A percentile compares a stretch with the other conserved stretches of the same genome.
These are phyloP conservation scores for Drosophila kohkoa DNA, from an alignment of 1,140 invertebrate genomes.

Conservation along the genomic window DNA sequence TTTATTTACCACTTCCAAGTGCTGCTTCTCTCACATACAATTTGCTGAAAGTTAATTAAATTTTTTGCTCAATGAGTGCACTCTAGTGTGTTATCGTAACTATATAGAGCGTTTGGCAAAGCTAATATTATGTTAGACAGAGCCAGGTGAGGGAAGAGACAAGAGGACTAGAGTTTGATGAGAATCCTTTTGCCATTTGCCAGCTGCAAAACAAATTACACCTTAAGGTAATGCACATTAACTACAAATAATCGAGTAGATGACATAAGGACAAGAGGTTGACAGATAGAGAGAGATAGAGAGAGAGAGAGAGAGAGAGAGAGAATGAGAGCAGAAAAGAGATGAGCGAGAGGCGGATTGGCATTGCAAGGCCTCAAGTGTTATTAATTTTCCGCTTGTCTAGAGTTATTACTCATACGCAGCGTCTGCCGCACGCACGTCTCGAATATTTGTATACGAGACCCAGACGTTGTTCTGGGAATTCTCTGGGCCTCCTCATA, in stretches of 20 bases:
- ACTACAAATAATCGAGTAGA: constrained; percentile 43
- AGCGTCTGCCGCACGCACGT: constrained; percentile 31
- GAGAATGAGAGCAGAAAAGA: background rate
- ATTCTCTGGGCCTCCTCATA: constrained; percentile 16
- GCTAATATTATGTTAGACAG: constrained; percentile 54
- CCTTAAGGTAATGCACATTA: constrained; percentile 55
- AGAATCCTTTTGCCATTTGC: constrained; percentile 22
- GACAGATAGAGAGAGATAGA: background rate
- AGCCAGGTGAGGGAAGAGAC: background rate
- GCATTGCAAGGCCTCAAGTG: constrained; percentile 66
- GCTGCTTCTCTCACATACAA: constrained; percentile 13
- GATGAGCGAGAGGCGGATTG: constrained; percentile 22
- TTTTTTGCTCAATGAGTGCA: constrained; percentile 59
- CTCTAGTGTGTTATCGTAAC: constrained; percentile 29
- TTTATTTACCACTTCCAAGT: constrained; percentile 28
- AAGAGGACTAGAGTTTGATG: background rate
- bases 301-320: background rate
- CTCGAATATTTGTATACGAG: constrained; percentile 29
- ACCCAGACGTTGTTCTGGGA: constrained; percentile 19
- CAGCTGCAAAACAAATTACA: constrained; percentile 64
- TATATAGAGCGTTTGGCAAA: constrained; percentile 29
- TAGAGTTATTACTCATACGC: constrained; percentile 82
- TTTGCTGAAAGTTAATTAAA: constrained; percentile 66
- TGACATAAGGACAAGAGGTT: background rate
- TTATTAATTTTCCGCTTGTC: constrained; percentile 82